A percentile compares a stretch with the other conserved stretches of the same genome.
phyloP scores from a whole-genome alignment of 2,888 invertebrate genomes.

The Oxytorus armatus region DNA sequence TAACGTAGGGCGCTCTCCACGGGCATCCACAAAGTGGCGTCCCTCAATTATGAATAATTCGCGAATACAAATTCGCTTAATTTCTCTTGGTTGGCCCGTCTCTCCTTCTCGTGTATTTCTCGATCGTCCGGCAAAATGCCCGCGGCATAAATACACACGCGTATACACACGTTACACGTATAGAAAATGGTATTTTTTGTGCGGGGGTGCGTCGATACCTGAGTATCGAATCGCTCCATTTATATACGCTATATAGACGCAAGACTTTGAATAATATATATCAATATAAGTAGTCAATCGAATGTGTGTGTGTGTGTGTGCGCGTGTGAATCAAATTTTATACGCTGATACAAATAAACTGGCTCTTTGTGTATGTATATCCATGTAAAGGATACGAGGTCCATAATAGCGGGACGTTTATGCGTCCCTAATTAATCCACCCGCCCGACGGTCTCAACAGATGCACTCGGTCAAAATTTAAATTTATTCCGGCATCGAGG shows the following conservation, averaged over 20 bases:
- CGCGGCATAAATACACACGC: conserved; percentile 38
- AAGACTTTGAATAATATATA: not conserved
- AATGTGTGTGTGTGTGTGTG: not conserved
- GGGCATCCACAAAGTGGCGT: conserved; percentile 75
- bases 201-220: conserved; percentile 50
- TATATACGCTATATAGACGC: not conserved
- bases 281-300: not conserved
- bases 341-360: conserved; percentile 57
- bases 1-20: conserved; percentile 61
- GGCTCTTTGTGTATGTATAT: conserved; percentile 22
- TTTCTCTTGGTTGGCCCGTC: conserved; percentile 70
- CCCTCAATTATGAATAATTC: conserved; percentile 82
- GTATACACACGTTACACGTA: not conserved
- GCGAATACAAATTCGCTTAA: conserved; percentile 79
- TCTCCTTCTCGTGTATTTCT: conserved; percentile 42
- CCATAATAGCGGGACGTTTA: conserved; percentile 67
- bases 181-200: conserved; percentile 21
- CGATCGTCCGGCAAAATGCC: conserved; percentile 52
- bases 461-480: conserved; percentile 77
- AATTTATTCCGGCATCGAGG: conserved; percentile 76
- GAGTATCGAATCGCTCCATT: conserved; percentile 50
- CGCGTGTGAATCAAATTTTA: conserved; percentile 18
- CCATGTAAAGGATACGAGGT: conserved; percentile 12
- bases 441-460: conserved; percentile 75
- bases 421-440: conserved; percentile 77